These are phyloP conservation scores for Florisuga fusca DNA, from an alignment of 2,797 vertebrate genomes.

Conservation along the genomic window DNA sequence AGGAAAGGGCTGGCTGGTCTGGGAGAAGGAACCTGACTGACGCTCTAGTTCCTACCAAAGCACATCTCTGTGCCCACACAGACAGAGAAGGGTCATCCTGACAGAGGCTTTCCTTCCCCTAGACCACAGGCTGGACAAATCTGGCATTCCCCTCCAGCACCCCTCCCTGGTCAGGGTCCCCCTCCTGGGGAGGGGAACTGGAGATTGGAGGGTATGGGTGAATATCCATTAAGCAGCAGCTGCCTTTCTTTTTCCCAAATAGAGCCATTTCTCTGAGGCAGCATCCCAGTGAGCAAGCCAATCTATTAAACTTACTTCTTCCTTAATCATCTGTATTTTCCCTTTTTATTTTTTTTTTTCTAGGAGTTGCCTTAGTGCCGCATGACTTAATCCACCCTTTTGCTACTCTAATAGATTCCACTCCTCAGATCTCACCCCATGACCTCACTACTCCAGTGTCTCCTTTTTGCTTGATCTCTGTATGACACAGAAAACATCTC, in stretches of 20 bases:
- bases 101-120: background rate
- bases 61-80: background rate
- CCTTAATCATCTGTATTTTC: background rate
- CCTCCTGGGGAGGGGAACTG: background rate
- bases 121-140: background rate
- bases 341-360: background rate
- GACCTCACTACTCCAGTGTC: background rate
- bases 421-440: background rate
- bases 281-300: background rate
- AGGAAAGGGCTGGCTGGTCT: background rate
- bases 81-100: background rate
- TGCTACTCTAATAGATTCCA: slow-evolving; percentile 9
- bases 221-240: background rate
- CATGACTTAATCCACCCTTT: background rate
- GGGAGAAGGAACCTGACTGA: background rate
- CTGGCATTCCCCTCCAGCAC: background rate
- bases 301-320: background rate
- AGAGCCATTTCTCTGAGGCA: background rate
- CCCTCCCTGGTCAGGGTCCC: too few relatives aligned
- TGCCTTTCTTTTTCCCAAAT: background rate
- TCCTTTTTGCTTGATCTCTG: background rate
- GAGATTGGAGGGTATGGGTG: background rate
- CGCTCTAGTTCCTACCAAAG: background rate
- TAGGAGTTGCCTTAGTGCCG: background rate
- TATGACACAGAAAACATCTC: background rate